These are phyloP conservation scores for Mizuhopecten yessoensis DNA, from an alignment of 1,140 invertebrate species.

Conservation along the genomic window DNA sequence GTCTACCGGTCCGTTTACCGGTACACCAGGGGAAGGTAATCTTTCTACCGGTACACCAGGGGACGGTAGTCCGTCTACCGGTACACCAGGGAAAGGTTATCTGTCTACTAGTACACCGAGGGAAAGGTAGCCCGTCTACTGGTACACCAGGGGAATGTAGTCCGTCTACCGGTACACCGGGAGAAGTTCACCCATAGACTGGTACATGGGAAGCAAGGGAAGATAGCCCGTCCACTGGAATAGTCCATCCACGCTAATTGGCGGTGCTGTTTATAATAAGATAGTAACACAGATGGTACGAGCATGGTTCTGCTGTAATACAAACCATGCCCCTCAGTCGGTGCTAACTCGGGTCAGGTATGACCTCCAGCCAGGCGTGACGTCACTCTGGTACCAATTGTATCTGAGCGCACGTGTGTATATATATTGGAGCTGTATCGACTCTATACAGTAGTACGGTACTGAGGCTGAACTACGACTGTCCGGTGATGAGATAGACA, in stretches of 20 bases:
- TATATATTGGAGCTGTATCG: neutral
- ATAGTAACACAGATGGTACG: neutral
- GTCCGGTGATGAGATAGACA: too few relatives aligned
- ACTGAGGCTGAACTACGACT: slow-evolving; percentile 21
- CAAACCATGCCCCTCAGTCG: neutral
- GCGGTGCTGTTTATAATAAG: neutral
- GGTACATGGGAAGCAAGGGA: too few relatives aligned
- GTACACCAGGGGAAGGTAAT: too few relatives aligned
- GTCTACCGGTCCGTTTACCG: too few relatives aligned
- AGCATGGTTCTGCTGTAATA: neutral
- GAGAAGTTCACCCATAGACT: too few relatives aligned
- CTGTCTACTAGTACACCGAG: too few relatives aligned
- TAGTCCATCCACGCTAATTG: neutral
- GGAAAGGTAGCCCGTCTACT: neutral
- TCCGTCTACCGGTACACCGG: too few relatives aligned
- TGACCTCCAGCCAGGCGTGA: slow-evolving; percentile 36
- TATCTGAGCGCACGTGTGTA: neutral
- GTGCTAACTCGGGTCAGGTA: slow-evolving; percentile 22
- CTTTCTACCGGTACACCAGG: too few relatives aligned
- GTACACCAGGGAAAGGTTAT: too few relatives aligned
- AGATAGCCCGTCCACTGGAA: neutral
- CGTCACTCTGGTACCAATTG: neutral
- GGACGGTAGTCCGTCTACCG: too few relatives aligned
- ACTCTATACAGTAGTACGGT: neutral
- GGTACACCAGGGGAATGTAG: neutral